These are phyloP conservation scores for Eumeta japonica DNA, from an alignment of 1,140 invertebrate species.

Conservation along the genomic window DNA sequence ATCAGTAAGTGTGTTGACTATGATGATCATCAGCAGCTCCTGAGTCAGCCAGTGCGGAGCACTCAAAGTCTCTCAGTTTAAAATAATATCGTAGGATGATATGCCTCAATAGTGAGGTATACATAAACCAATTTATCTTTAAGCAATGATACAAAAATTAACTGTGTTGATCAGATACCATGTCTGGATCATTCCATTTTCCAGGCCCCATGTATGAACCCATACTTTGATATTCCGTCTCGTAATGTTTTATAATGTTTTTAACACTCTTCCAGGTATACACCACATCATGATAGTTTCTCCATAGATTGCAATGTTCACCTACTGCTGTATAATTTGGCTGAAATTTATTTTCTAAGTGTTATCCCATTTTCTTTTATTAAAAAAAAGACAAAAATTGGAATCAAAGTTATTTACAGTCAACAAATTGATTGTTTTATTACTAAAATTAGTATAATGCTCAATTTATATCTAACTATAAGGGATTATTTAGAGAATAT, in stretches of 20 bases:
- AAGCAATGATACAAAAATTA: constrained; percentile 7
- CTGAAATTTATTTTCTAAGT: constrained; percentile 43
- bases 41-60: too few relatives aligned
- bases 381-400: neutral
- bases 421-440: too few relatives aligned
- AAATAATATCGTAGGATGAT: too few relatives aligned
- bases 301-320: constrained; percentile 78
- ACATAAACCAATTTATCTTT: neutral
- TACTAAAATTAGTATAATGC: too few relatives aligned
- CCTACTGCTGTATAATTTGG: constrained; percentile 60
- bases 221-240: constrained; percentile 68
- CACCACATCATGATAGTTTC: constrained; percentile 84
- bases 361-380: too few relatives aligned
- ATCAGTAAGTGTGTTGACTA: too few relatives aligned
- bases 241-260: constrained; percentile 75
- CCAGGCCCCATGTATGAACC: constrained; percentile 75
- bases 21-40: too few relatives aligned
- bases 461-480: too few relatives aligned
- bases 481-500: neutral
- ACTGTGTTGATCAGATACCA: constrained; percentile 59
- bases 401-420: neutral
- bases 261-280: constrained; percentile 72
- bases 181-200: constrained; percentile 91
- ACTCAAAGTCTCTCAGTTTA: too few relatives aligned
- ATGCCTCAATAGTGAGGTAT: too few relatives aligned